phyloP scores from a whole-genome alignment of 1,140 invertebrate species.

The Micrasema minimum region DNA sequence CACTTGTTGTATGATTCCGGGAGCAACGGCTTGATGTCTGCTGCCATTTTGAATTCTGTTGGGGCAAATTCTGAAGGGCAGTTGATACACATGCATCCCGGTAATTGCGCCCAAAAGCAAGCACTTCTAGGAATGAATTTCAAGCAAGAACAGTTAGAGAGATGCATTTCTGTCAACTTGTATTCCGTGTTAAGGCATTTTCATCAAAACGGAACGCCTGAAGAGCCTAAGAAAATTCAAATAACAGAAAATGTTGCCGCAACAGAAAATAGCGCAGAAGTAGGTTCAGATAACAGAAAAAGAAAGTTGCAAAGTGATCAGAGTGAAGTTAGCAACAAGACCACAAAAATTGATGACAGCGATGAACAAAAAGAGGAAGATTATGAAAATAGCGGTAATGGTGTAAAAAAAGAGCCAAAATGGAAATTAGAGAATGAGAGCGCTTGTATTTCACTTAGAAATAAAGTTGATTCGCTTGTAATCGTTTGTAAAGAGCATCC shows the following conservation, averaged over 20 bases:
- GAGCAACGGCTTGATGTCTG: constrained; percentile 83
- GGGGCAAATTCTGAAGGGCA: constrained; percentile 72
- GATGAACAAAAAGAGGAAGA: constrained; percentile 45
- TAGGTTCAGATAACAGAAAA: constrained; percentile 53
- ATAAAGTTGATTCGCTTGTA: constrained; percentile 81
- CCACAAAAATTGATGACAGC: constrained; percentile 56
- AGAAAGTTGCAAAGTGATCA: constrained; percentile 41
- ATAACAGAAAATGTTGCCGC: constrained; percentile 48
- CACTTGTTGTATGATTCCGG: constrained; percentile 90
- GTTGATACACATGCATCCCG: constrained; percentile 82
- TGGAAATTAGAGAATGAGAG: constrained; percentile 75
- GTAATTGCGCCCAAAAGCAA: constrained; percentile 80
- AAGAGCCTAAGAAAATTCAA: neutral
- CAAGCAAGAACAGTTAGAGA: constrained; percentile 71
- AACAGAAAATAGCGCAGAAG: constrained; percentile 46
- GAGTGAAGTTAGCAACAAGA: constrained; percentile 58
- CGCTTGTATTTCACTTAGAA: constrained; percentile 68
- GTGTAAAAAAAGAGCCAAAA: constrained; percentile 57
- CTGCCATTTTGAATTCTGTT: constrained; percentile 80
- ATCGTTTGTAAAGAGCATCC: constrained; percentile 89
- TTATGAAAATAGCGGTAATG: constrained; percentile 39
- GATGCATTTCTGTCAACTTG: constrained; percentile 77
- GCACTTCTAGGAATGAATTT: constrained; percentile 84
- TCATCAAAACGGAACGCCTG: constrained; percentile 65
- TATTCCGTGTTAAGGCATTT: constrained; percentile 76